phyloP scores from a whole-genome alignment of 2,113 vertebrate genomes.

The Mixornis gularis region DNA sequence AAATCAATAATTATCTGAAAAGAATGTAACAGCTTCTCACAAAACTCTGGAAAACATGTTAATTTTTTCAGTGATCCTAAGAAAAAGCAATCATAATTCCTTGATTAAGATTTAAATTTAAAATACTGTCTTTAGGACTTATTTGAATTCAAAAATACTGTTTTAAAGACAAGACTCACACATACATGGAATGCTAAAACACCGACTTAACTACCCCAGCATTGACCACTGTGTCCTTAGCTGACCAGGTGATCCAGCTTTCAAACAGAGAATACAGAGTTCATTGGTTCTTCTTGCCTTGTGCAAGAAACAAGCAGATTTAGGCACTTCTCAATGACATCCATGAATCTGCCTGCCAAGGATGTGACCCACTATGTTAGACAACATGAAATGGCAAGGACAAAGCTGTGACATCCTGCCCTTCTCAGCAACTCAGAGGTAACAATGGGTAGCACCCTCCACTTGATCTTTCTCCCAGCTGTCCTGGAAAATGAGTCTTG shows the following conservation, averaged over 20 bases:
- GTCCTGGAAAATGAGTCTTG: background rate
- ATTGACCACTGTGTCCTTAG: background rate
- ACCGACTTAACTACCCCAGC: rapidly evolving
- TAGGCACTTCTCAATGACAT: background rate
- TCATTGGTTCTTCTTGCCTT: background rate
- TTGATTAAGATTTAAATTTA: background rate
- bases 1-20: background rate
- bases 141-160: background rate
- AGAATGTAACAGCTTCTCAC: background rate
- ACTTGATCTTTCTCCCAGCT: background rate
- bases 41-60: background rate
- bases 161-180: background rate
- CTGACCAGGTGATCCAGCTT: background rate
- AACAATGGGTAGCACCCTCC: background rate
- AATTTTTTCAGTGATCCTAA: background rate
- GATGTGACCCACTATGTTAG: background rate
- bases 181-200: background rate
- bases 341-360: background rate
- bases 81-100: background rate
- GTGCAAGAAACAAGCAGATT: background rate
- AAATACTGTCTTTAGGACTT: background rate
- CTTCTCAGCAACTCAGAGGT: background rate
- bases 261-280: background rate
- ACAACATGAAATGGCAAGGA: rapidly evolving
- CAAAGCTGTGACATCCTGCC: background rate